Base-by-base conservation (phyloP, 37 sponge, comb jelly and placozoan species). In the Chondrilla cf. caribensis region DNA sequence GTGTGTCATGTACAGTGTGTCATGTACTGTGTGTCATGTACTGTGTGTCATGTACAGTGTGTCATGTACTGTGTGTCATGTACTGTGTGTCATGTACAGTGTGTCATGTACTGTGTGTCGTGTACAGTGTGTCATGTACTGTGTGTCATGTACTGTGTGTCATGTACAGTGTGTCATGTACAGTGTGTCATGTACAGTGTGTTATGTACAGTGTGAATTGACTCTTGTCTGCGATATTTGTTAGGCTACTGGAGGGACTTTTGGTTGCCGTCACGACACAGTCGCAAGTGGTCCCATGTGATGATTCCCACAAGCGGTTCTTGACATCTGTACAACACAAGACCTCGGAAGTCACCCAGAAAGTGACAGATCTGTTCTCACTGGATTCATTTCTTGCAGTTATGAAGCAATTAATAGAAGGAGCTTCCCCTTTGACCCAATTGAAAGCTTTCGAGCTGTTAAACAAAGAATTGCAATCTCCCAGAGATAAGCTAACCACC, bases 361-460 rank as follows among this genome's bases (percentile, higher is more conserved):
- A 85, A 78, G 88, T 90, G 65, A 67, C 67, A 28, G 41, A 64
- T 25, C 76, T 89, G 64, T 67, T 89, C 43, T 67, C 88, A 0
- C 70, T 71, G 19, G 72, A 25, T 37, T 84, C 91, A 1, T 87
- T 87, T 54, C 35, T 91, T 36, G 77, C 59, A 14, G 40, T 91
- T 7, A 39, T 87, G 32, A 31, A 55, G 3, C 85, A 84, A 67
- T 58, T 91, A 0, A 26, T 90, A 6, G 37, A 32, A 71, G 80
- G 43, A 59, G 39, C 57, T 42, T 35, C 36, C 60, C 26, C 41
- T 64, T 33, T n/a, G 35, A 58, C 82, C 0, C 85, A 85, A 79
- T 54, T 33, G 38, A 88, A 85, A 47, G 83, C 81, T 1, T 40
- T 92, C 0, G 82, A 85, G 38, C 60, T 92, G 0, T 58, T 88